A percentile compares a stretch with the other conserved stretches of the same genome.
These are phyloP conservation scores for Cyrtorhinus lividipennis DNA, from an alignment of 1,140 invertebrate species.

Conservation along the genomic window DNA sequence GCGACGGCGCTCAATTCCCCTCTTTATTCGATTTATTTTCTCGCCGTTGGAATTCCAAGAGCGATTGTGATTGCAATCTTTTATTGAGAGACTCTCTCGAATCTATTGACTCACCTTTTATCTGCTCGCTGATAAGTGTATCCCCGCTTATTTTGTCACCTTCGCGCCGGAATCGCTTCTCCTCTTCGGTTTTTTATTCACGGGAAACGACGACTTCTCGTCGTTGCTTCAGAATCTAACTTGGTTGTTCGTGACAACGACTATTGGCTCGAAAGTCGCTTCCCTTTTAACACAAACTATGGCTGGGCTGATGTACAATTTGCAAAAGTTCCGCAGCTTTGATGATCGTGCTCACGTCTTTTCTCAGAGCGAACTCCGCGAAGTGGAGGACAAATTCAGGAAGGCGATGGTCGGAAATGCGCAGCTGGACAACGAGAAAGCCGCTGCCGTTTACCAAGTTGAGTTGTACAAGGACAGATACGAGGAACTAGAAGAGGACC, in stretches of 20 bases:
- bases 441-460: conserved; percentile 85
- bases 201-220: too few relatives aligned
- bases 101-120: neutral
- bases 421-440: conserved; percentile 96
- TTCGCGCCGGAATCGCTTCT: neutral
- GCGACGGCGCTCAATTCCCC: too few relatives aligned
- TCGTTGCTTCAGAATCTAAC: too few relatives aligned
- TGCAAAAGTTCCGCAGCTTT: neutral
- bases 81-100: neutral
- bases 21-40: too few relatives aligned
- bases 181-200: neutral
- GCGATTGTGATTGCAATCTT: neutral
- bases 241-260: too few relatives aligned
- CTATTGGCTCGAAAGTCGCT: too few relatives aligned
- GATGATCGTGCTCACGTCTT: neutral
- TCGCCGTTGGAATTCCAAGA: too few relatives aligned
- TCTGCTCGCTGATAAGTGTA: neutral
- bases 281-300: neutral
- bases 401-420: conserved; percentile 98
- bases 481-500: conserved; percentile 84
- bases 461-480: conserved; percentile 92
- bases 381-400: conserved; percentile 93
- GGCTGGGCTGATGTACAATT: neutral
- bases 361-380: conserved; percentile 52
- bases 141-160: neutral